These are phyloP conservation scores for Pelosia muscerda DNA, from an alignment of 2,888 invertebrate species.

Conservation along the genomic window DNA sequence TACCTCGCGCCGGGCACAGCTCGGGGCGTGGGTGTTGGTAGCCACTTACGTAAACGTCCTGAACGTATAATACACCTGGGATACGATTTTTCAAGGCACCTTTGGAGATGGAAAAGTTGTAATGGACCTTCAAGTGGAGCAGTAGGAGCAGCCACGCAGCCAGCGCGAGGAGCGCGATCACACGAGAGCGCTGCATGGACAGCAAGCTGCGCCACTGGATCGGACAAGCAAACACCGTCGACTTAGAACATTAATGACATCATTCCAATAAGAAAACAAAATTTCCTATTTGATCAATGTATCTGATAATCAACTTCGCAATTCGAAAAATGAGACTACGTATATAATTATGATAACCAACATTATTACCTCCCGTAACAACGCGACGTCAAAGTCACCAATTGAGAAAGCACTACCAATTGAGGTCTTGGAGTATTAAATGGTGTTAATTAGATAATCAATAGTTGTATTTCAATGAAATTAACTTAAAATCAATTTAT, in stretches of 20 bases:
- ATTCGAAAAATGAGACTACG: no score
- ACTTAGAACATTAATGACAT: not conserved
- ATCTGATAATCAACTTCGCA: no score
- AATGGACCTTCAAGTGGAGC: conserved; percentile 55
- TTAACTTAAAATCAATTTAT: no score
- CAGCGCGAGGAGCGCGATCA: conserved; percentile 63
- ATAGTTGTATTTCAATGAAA: no score
- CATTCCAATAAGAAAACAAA: no score
- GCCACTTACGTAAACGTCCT: conserved; percentile 90
- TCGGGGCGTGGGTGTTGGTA: conserved; percentile 89
- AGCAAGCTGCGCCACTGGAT: conserved; percentile 41
- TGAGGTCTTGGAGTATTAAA: no score
- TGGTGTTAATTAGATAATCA: no score
- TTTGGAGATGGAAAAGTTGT: not conserved
- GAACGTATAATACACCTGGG: conserved; percentile 82
- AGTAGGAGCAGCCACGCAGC: conserved; percentile 75
- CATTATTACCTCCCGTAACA: no score
- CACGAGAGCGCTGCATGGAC: conserved; percentile 68
- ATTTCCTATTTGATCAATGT: no score
- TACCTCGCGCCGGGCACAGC: conserved; percentile 90
- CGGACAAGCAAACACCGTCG: not conserved
- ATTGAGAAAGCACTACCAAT: no score
- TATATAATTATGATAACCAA: no score
- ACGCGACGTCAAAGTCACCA: no score
- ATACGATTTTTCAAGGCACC: conserved; percentile 45